Evolutionary conservation across 1,140 invertebrate species (phyloP), one percentile per base, ranked within the genome.

Genomic region (Heliconius hermathena): DNA sequence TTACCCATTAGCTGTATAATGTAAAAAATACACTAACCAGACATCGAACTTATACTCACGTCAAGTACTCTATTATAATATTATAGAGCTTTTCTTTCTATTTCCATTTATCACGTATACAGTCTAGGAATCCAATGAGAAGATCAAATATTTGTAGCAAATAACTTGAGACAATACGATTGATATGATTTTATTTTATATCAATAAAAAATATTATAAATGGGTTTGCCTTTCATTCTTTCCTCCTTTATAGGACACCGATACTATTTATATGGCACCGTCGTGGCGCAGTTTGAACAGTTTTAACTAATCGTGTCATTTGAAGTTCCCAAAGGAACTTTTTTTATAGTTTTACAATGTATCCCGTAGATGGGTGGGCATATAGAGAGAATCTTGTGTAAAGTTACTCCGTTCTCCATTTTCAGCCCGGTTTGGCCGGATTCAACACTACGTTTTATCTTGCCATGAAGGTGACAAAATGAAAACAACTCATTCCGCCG

Each of bases 61-160:
- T 52, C 49, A 52, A 20, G 18, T 18, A 20, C 49, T 20, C 49
- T 52, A 9, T 57, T 57, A 22, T 57, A 57, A 66, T 60, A 60
- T 26, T 13, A 26, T 5, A 46, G 41, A 46, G 4, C 41, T 26
- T 26, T 66, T 29, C 26, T 66, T 66, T 26, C 13, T 2, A 13
- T 29, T 16, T 66, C 9, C 3, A 66, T 66, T 66, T 66, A 26
- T 13, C 26, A 66, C 22, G 26, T 66, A 66, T 16, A 3, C 11
- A 22, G 60, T 4, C 13, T 66, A 9, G 1, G 60, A 66, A 29
- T 66, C 60, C 60, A 66, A 66, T 66, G 22, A 66, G 60, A 29
- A 26, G 60, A 66, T 26, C 60, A 66, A 66, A 66, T 66, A 66
- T 66, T 66, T 66, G 60, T 29, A 29, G 22, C 60, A 16, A 66